Evolutionary conservation across 2,797 vertebrate genomes (phyloP), one percentile per base, ranked within the genome.

Genomic region (Lutjanus campechanus): DNA sequence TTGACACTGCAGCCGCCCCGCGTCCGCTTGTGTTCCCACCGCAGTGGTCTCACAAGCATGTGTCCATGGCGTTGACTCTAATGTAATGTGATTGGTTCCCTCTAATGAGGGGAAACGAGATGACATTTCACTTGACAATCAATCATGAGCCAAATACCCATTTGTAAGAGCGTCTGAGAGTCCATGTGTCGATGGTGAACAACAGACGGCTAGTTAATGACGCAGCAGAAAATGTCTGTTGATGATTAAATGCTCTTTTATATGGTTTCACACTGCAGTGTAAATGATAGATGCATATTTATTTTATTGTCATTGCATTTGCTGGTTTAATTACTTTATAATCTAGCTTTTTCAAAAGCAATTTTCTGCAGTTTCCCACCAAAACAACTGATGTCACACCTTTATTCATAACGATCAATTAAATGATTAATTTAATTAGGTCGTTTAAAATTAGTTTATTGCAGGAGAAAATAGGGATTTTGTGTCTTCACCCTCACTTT

Each of bases 41-140:
- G 40, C 54, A 5, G 64, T 20, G 40, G 62, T 29, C 67, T 77
- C 75, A 44, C 73, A 71, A 67, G 64, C 77, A 44, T 73, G 73
- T 83, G 78, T 90, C 84, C 82, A 44, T 70, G 85, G 72, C 85
- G 65, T 51, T 79, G 83, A 85, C 69, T 55, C 79, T 92, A 76
- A 94, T 89, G 74, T 56, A 78, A 83, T 58, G 81, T 82, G 88
- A 91, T 81, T 79, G 88, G 72, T 73, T 84, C 59, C 46, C 71
- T 78, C 79, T 91, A 90, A 91, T 82, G 89, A 87, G 84, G 83
- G 83, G 79, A 84, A 82, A 89, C 84, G 66, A 88, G 59, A 84
- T 86, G 88, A 89, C 86, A 90, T 88, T 90, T 85, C 83, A 85
- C 72, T 87, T 85, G 74, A 85, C 82, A 76, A 90, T 94, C 89